Conservation (phyloP, 2,888 invertebrate genomes). For the Heliconius charithonia region DNA sequence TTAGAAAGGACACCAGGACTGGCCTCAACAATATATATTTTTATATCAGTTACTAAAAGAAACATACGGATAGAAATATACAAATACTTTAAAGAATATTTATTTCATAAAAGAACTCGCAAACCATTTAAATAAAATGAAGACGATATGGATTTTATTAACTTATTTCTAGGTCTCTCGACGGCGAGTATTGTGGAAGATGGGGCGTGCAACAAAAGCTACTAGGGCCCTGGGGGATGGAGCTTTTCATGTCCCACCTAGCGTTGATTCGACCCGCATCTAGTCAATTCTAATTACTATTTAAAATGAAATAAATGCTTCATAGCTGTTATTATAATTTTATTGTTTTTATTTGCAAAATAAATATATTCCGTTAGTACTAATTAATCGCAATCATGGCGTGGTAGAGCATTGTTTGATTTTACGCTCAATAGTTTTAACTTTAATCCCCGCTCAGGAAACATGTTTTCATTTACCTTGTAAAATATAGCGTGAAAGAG, state of each 20-base stretch:
- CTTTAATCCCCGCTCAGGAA: too few relatives aligned
- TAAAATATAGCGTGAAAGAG: too few relatives aligned
- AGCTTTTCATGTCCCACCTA: conserved; percentile 55
- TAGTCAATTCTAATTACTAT: conserved; percentile 58
- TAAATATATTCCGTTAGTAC: background rate
- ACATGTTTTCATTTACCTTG: background rate
- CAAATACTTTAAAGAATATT: background rate
- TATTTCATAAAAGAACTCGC: background rate
- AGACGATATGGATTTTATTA: background rate
- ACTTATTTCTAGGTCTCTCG: background rate
- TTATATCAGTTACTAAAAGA: too few relatives aligned
- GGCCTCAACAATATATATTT: too few relatives aligned
- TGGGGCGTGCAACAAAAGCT: conserved; percentile 60
- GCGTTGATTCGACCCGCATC: conserved; percentile 50
- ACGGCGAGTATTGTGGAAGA: conserved; percentile 49
- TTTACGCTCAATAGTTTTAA: background rate
- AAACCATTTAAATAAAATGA: background rate
- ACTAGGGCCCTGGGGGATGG: conserved; percentile 56
- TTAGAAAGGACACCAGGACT: too few relatives aligned
- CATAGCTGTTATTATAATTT: background rate
- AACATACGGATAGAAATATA: background rate
- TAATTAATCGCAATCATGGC: background rate
- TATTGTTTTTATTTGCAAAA: too few relatives aligned
- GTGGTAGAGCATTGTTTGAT: background rate
- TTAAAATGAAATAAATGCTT: conserved; percentile 53